Base-by-base conservation (phyloP, 1,140 invertebrate species). In the Sipha flava region DNA sequence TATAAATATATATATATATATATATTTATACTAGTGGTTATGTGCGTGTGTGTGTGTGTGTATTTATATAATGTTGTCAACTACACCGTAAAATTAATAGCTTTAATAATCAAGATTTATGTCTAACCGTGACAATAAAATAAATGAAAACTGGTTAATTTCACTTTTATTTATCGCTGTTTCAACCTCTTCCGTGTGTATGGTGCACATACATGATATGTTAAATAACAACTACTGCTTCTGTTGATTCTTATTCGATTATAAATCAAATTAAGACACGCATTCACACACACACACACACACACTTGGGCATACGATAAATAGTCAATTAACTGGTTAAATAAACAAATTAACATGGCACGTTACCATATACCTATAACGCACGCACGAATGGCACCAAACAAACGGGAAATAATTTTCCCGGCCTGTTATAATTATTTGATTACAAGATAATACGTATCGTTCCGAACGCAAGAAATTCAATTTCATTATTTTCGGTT, bases 61-160 rank as follows among this genome's bases (percentile, higher is more conserved):
- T 64, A 34, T 62, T 26, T 54, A 29, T 18, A 18, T n/a, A 62
- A 31, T 62, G 57, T 62, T 31, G 57, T 62, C 57, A 31, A 34
- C 57, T 31, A 62, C 57, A 31, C 29, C 7, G 26, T 62, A n/a
- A 62, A 62, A 62, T 64, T 64, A 64, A 64, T 64, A 64, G 59
- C 59, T 21, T 64, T 64, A n/a, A 34, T 37, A 64, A 37, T 64
- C n/a, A 64, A 34, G 59, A 64, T 64, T 64, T 64, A 64, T 64
- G 18, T 37, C 6, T 34, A 64, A 21, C 31, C 37, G 59, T 21
- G 31, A 40, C 34, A 66, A 66, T 40, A 66, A 66, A 66, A 66
- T 40, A 21, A 37, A 66, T 12, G 34, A 37, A 66, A 59, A n/a
- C 14, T 59, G 18, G 34, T 66, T 59, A 59, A 59, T 66, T 40